phyloP scores from a whole-genome alignment of 2,797 vertebrate genomes.

The Pelodytes ibericus region DNA sequence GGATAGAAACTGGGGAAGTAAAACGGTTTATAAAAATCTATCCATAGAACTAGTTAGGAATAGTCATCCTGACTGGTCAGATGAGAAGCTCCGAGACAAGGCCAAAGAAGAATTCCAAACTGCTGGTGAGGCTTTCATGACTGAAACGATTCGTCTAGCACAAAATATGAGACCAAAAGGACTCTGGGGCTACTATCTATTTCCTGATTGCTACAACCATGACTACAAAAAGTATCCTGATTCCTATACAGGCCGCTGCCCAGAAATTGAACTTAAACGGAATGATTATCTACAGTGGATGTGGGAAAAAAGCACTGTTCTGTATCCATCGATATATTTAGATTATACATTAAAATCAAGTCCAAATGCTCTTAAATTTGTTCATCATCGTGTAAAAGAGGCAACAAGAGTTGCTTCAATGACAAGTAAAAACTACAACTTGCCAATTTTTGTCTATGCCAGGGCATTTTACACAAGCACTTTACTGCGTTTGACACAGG shows the following conservation, averaged over 20 bases:
- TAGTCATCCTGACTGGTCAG: constrained; percentile 81
- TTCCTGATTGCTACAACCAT: constrained; percentile 92
- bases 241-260: constrained; percentile 84
- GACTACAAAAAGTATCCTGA: constrained; percentile 82
- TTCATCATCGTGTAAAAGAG: constrained; percentile 86
- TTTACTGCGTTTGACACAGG: constrained; percentile 84
- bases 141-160: constrained; percentile 80
- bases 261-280: constrained; percentile 79
- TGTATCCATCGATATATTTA: constrained; percentile 88
- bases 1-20: constrained; percentile 88
- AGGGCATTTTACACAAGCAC: constrained; percentile 90
- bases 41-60: constrained; percentile 81
- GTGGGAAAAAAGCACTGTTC: constrained; percentile 84
- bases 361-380: constrained; percentile 84
- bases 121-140: constrained; percentile 83
- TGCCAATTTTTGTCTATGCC: constrained; percentile 89
- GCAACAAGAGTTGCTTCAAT: constrained; percentile 85
- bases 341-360: constrained; percentile 84
- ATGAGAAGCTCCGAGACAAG: constrained; percentile 76
- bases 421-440: constrained; percentile 73
- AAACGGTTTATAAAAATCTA: constrained; percentile 83
- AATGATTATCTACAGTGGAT: constrained; percentile 89
- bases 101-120: constrained; percentile 86
- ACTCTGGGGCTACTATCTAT: constrained; percentile 91
- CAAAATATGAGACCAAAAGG: constrained; percentile 76